These are phyloP conservation scores for Leucophenga montana DNA, from an alignment of 2,888 invertebrate species.

Conservation along the genomic window DNA sequence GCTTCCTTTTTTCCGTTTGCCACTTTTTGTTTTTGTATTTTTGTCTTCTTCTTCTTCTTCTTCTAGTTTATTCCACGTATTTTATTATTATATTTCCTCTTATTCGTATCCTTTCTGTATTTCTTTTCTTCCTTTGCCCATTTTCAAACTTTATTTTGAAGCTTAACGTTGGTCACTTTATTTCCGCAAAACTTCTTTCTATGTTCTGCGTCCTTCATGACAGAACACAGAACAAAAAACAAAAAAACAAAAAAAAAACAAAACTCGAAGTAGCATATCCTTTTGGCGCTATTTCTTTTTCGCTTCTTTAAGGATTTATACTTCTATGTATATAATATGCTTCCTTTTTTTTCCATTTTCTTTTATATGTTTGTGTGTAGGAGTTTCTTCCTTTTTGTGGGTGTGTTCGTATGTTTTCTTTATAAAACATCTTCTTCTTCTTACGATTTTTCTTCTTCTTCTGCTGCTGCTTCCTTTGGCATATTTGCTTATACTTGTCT, in stretches of 20 bases:
- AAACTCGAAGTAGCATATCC: not conserved
- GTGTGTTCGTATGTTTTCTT: slow-evolving; percentile 2
- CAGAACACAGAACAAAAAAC: no score
- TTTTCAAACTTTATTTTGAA: slow-evolving; percentile 20
- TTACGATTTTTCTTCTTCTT: not conserved
- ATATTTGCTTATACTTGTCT: not conserved
- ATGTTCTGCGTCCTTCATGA: not conserved
- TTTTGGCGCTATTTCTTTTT: slow-evolving; percentile 1
- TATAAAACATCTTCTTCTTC: slow-evolving; percentile 6
- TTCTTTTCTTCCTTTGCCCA: slow-evolving; percentile 18
- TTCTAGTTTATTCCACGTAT: slow-evolving; percentile 53
- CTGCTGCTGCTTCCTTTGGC: not conserved
- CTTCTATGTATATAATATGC: slow-evolving; percentile 13
- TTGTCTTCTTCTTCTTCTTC: slow-evolving; percentile 29
- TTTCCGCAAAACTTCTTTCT: slow-evolving; percentile 20
- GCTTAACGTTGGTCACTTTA: slow-evolving; percentile 40
- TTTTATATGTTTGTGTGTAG: not conserved
- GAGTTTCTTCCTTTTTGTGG: not conserved
- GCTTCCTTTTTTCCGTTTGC: slow-evolving; percentile 58
- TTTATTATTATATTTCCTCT: slow-evolving; percentile 65
- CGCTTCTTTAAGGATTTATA: slow-evolving; percentile 14
- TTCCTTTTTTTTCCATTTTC: not conserved
- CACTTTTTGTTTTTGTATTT: slow-evolving; percentile 39
- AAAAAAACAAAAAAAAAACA: not conserved
- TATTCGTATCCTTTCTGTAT: slow-evolving; percentile 47